phyloP scores from a whole-genome alignment of 1,140 invertebrate genomes.

The Formica exsecta region DNA sequence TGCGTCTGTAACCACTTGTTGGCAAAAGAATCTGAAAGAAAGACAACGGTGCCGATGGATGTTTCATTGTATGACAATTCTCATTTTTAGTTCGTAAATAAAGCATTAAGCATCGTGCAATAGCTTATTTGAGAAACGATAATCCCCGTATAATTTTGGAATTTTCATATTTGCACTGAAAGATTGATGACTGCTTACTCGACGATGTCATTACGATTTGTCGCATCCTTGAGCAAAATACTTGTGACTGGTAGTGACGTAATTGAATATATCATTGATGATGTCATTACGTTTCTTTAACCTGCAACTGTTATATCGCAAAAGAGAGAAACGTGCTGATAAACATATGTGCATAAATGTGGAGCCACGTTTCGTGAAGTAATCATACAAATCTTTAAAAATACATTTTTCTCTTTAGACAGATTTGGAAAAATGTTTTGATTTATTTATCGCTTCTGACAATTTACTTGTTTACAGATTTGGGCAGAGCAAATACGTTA shows the following conservation, averaged over 20 bases:
- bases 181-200: slow-evolving; percentile 17
- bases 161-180: slow-evolving; percentile 2
- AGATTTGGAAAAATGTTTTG: background rate
- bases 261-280: slow-evolving; percentile 52
- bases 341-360: slow-evolving; percentile 22
- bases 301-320: slow-evolving; percentile 17
- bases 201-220: slow-evolving; percentile 17
- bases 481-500: background rate
- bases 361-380: background rate
- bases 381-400: background rate
- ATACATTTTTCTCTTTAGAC: background rate
- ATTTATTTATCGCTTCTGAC: background rate
- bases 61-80: background rate
- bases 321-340: slow-evolving; percentile 9
- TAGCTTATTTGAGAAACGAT: background rate
- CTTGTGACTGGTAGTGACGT: slow-evolving; percentile 39
- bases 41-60: background rate
- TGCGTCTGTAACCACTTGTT: slow-evolving; percentile 57
- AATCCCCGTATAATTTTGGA: background rate
- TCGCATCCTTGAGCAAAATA: slow-evolving; percentile 44
- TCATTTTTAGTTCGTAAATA: background rate
- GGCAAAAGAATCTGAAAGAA: background rate
- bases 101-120: slow-evolving; percentile 8
- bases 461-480: background rate
- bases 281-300: slow-evolving; percentile 38